phyloP scores from a whole-genome alignment of 1,140 invertebrate genomes.

The Reticulitermes speratus region DNA sequence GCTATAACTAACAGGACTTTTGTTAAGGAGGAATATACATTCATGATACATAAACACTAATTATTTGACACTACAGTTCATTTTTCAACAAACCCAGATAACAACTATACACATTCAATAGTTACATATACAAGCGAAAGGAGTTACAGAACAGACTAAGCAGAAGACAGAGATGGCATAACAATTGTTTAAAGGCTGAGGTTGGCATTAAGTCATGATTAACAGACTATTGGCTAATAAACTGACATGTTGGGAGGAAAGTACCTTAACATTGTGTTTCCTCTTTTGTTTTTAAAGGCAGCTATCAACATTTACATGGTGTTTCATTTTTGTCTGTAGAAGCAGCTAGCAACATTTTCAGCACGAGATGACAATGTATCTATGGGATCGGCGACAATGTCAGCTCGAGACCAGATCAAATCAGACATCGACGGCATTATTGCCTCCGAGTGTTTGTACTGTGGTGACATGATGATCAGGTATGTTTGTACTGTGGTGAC shows the following conservation, averaged over 20 bases:
- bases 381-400: conserved; percentile 57
- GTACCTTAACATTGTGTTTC: conserved; percentile 34
- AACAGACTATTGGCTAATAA: neutral
- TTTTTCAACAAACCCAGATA: too few species aligned
- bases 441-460: conserved; percentile 89
- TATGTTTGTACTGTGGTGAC: conserved; percentile 39
- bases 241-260: neutral
- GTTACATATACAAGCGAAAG: too few species aligned
- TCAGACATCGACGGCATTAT: conserved; percentile 86
- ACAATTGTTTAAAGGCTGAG: too few species aligned
- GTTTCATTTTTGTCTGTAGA: conserved; percentile 47
- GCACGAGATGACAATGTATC: conserved; percentile 57
- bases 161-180: too few species aligned
- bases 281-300: conserved; percentile 49
- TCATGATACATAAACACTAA: too few species aligned
- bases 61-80: too few species aligned
- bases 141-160: too few species aligned
- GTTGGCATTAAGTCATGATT: too few species aligned
- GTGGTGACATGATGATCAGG: conserved; percentile 89
- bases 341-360: conserved; percentile 56
- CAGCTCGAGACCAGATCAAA: conserved; percentile 67
- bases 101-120: too few species aligned
- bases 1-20: too few species aligned
- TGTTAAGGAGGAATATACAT: too few species aligned
- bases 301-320: conserved; percentile 53